Evolutionary conservation across 2,888 invertebrate genomes (phyloP), one percentile per base, ranked within the genome.

Genomic region (Patella caerulea): DNA sequence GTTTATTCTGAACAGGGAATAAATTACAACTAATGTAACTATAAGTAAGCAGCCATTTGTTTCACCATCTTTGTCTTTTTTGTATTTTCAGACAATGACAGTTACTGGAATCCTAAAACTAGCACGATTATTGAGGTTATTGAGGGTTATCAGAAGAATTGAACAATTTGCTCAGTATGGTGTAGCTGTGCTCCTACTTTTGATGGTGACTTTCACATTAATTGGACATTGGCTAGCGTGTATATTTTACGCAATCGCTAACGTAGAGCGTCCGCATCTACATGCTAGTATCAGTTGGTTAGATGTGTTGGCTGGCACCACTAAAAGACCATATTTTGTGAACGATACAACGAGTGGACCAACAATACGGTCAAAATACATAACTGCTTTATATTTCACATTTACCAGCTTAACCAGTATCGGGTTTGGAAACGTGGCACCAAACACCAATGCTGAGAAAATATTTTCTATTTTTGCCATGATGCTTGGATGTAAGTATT

Each of bases 191-290:
- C 83, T 92, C 54, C 85, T 92, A 45, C 85, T 92, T 12, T 83
- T 92, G 59, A 90, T 92, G 91, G 91, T 91, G 14, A 86, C 89
- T 59, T 92, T 91, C 83, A 90, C 91, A 3, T 84, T 92, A 72
- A 90, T 91, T 73, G 91, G 89, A 55, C 92, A 92, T 83, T 92
- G 92, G 92, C 84, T 92, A 59, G 92, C 92, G 29, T 92, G 92
- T 82, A 89, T 91, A 74, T 92, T 92, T 86, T 92, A 92, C 82
- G 91, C 91, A 80, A 91, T 92, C 54, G 91, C 91, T 52, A 90
- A 91, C 81, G 85, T 90, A 81, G 92, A 92, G 83, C 82, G 90
- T 52, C 87, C 89, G 5, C 86, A 86, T 71, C 82, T 91, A 12
- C 79, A 86, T 2, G 86, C 85, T 11, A 84, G 86, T 19, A 88